phyloP scores from a whole-genome alignment of 2,888 invertebrate species.

The Aspidiotus rigidus region DNA sequence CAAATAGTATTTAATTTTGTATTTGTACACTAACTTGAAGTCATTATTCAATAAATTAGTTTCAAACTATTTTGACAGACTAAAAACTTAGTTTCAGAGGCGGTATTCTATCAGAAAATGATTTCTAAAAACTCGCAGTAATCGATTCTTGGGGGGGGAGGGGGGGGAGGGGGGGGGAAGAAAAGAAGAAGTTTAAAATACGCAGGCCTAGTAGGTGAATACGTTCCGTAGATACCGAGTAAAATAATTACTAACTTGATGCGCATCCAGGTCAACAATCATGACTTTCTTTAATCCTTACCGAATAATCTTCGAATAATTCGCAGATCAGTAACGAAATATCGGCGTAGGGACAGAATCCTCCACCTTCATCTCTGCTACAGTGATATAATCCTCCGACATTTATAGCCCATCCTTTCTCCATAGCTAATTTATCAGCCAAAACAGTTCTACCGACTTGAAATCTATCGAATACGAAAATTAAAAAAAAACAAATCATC shows the following conservation, averaged over 20 bases:
- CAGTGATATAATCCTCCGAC: conserved; percentile 89
- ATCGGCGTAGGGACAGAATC: no score
- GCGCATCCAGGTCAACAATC: conserved; percentile 86
- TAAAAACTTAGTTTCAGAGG: no score
- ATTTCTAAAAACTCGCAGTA: no score
- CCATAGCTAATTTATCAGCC: conserved; percentile 71
- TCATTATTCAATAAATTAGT: no score
- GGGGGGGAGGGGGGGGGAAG: no score
- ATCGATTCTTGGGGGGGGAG: no score
- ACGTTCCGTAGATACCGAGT: conserved; percentile 1
- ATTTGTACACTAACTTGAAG: no score
- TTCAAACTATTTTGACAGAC: no score
- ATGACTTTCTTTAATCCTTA: conserved; percentile 65
- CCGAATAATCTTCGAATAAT: conserved; percentile 50
- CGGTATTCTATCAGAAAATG: no score
- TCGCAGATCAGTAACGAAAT: conserved; percentile 61
- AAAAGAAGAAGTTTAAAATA: no score
- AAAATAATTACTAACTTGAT: conserved; percentile 56
- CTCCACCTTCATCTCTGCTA: conserved; percentile 62
- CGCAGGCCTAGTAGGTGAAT: no score
- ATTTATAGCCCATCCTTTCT: conserved; percentile 80
- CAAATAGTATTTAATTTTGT: no score
- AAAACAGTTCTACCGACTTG: conserved; percentile 76
- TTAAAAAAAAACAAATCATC: conserved; percentile 41
- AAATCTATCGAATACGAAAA: conserved; percentile 38